phyloP scores from a whole-genome alignment of 2,888 invertebrate species.

The Cactoblastis cactorum region DNA sequence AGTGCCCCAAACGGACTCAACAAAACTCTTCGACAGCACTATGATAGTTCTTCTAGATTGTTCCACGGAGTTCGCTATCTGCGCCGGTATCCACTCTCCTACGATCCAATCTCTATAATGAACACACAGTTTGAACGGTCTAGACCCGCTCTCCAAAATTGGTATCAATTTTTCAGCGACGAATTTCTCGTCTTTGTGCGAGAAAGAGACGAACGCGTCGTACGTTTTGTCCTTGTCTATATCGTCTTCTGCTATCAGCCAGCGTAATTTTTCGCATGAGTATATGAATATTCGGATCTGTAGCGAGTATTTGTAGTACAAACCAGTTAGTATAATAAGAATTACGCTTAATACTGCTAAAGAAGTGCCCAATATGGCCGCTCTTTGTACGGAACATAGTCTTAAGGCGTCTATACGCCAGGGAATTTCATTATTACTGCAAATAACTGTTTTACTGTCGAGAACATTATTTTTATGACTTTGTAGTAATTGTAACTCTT shows the following conservation, averaged over 20 bases:
- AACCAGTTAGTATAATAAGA: not conserved
- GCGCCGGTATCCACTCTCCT: conserved; percentile 85
- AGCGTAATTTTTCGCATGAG: conserved; percentile 19
- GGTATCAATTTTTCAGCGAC: conserved; percentile 83
- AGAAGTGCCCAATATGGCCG: conserved; percentile 17
- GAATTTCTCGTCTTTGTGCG: conserved; percentile 86
- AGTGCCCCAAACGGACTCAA: conserved; percentile 78
- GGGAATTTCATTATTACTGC: conserved; percentile 20
- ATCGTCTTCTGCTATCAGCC: conserved; percentile 24
- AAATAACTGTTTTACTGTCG: conserved; percentile 24
- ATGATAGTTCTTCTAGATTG: conserved; percentile 71
- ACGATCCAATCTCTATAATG: conserved; percentile 87
- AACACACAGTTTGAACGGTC: conserved; percentile 78
- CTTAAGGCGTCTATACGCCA: conserved; percentile 15
- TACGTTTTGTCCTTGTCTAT: conserved; percentile 55
- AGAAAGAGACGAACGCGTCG: conserved; percentile 90
- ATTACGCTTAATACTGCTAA: conserved; percentile 21
- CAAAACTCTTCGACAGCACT: conserved; percentile 31
- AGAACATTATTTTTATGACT: conserved; percentile 13
- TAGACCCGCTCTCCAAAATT: conserved; percentile 78
- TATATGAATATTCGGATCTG: conserved; percentile 28
- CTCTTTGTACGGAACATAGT: conserved; percentile 30
- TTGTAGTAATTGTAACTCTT: not conserved
- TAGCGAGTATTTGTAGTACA: conserved; percentile 25
- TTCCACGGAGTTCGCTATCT: conserved; percentile 85